phyloP scores from a whole-genome alignment of 2,113 vertebrate species.

The Prunella fulvescens region DNA sequence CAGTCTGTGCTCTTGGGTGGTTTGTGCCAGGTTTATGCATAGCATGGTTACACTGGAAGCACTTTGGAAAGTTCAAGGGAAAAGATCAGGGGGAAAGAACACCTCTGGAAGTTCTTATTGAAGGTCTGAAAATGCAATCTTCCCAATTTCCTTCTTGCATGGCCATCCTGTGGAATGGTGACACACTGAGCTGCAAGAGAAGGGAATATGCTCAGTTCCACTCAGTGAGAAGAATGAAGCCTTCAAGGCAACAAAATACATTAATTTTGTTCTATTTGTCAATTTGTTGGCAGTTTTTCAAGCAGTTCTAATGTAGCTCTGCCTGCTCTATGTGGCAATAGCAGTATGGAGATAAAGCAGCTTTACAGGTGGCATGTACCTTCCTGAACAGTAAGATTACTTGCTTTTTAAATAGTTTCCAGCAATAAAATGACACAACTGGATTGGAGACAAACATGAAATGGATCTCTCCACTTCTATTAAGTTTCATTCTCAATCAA shows the following conservation, averaged over 20 bases:
- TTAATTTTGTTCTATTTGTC: background rate
- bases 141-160: background rate
- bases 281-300: background rate
- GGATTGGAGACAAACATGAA: background rate
- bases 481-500: background rate
- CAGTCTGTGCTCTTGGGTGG: background rate
- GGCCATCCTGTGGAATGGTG: background rate
- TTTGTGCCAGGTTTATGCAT: background rate
- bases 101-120: background rate
- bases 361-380: background rate
- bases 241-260: background rate
- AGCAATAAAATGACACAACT: background rate
- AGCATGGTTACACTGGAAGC: rapidly evolving
- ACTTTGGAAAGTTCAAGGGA: background rate
- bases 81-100: background rate
- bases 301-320: background rate
- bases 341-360: background rate
- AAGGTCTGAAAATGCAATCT: background rate
- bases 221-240: background rate
- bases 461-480: background rate
- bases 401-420: background rate
- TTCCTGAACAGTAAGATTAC: background rate
- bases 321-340: background rate
- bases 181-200: background rate
- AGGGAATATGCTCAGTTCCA: background rate